Percentiles rank a stretch among this genome's conserved stretches.
These are phyloP conservation scores for Eupeodes luniger DNA, from an alignment of 2,888 invertebrate genomes.

Conservation along the genomic window DNA sequence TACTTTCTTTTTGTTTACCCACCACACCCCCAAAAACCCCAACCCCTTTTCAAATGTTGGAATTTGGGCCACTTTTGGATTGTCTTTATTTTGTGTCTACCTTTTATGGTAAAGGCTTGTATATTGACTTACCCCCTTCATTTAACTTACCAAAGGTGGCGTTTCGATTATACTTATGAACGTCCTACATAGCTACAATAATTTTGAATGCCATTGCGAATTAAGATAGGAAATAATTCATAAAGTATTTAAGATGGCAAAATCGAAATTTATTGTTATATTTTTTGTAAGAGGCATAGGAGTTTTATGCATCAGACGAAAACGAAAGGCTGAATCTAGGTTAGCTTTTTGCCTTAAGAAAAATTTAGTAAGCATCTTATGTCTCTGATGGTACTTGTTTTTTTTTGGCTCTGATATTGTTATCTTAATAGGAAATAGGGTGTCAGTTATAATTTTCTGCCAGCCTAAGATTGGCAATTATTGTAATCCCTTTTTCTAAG, in stretches of 20 bases:
- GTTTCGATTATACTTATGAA: neutral
- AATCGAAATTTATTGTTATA: conserved; percentile 84
- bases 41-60: neutral
- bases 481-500: conserved; percentile 51
- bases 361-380: conserved; percentile 71
- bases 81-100: conserved; percentile 17
- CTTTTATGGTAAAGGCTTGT: neutral
- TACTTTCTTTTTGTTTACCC: conserved; percentile 72
- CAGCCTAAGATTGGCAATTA: conserved; percentile 67
- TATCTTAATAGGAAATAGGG: conserved; percentile 34
- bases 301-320: neutral
- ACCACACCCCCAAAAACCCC: too few species aligned
- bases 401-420: neutral
- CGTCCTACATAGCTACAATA: neutral
- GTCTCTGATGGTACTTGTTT: neutral
- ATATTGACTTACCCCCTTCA: conserved; percentile 42
- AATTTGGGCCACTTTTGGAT: conserved; percentile 36
- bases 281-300: conserved; percentile 80
- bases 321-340: conserved; percentile 77
- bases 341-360: conserved; percentile 73
- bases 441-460: conserved; percentile 37
- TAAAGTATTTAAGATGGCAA: conserved; percentile 83
- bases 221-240: conserved; percentile 81
- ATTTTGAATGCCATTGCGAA: conserved; percentile 48
- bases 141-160: conserved; percentile 19